Evolutionary conservation across 2,797 vertebrate genomes (phyloP), one percentile per base, ranked within the genome.

Genomic region (Pelodytes ibericus): DNA sequence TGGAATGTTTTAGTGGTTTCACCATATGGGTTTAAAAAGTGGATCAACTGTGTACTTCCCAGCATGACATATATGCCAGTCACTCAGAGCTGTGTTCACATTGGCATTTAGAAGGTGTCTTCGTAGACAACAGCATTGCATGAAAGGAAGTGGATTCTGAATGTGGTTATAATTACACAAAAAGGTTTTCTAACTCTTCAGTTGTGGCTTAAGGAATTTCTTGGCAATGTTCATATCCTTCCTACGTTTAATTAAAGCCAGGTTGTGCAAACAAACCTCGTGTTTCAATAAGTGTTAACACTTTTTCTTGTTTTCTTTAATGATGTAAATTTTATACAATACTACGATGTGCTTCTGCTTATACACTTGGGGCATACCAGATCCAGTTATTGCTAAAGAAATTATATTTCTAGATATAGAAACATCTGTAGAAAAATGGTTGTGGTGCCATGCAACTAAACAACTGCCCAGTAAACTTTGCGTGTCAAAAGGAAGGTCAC

Each of bases 151-250:
- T 91, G 89, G 91, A 83, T 89, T 91, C 84, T 84, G 83, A 84
- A 89, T 89, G 88, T 91, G 90, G 89, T 90, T 92, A 85, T 86
- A 89, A 87, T 94, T 92, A 92, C 82, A 92, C 81, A 85, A 80
- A 86, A 86, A 86, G 89, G 85, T 86, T 88, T 53, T 88, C 80
- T 87, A 53, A 86, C 80, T 86, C 87, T 85, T 92, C 86, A 91
- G 82, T 92, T 92, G 91, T 93, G 91, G 91, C 86, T 88, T 86
- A 75, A 82, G 87, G 86, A 85, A 83, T 88, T 83, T 88, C 85
- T 88, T 91, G 90, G 86, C 90, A 88, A 82, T 89, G 90, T 90
- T 86, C 89, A 86, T 90, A 90, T 90, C 87, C 90, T 91, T 91
- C 90, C 90, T 92, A 86, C 82, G 77, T 84, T 88, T 91, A 91